These are phyloP conservation scores for Ochropleura plecta DNA, from an alignment of 2,888 invertebrate species.

Conservation along the genomic window DNA sequence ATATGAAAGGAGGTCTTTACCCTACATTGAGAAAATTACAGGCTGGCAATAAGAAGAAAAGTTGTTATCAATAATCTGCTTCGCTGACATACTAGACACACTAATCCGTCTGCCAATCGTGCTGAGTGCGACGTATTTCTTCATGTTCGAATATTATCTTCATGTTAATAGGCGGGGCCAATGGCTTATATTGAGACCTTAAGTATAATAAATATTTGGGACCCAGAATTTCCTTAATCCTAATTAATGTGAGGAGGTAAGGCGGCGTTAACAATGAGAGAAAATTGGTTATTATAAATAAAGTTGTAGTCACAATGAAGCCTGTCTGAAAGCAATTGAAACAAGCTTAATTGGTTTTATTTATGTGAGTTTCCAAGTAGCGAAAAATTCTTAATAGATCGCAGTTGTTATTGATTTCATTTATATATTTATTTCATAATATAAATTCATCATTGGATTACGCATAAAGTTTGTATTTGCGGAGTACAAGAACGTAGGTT, in stretches of 20 bases:
- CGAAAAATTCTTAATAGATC: not conserved
- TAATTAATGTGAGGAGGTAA: not conserved
- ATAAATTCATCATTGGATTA: not conserved
- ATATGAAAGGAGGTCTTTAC: not conserved
- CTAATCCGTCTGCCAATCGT: constrained; percentile 13
- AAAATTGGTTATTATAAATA: not conserved
- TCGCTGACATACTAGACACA: not conserved
- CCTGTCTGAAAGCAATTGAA: not conserved
- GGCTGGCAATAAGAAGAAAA: not conserved
- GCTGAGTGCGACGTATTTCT: constrained; percentile 3
- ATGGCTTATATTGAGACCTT: not conserved
- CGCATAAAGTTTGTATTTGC: not conserved
- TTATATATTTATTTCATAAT: no score
- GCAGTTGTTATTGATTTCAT: not conserved
- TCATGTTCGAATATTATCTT: not conserved
- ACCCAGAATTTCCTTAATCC: not conserved
- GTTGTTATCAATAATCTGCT: not conserved
- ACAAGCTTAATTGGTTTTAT: not conserved
- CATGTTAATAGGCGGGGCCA: not conserved
- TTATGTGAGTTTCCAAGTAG: not conserved
- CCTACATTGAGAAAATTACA: not conserved
- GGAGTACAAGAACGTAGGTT: not conserved
- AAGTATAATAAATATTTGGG: not conserved
- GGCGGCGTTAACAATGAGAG: not conserved
- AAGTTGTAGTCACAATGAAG: not conserved